Evolutionary conservation across 2,797 vertebrate species (phyloP), one percentile per base, ranked within the genome.

Genomic region (Esox lucius): DNA sequence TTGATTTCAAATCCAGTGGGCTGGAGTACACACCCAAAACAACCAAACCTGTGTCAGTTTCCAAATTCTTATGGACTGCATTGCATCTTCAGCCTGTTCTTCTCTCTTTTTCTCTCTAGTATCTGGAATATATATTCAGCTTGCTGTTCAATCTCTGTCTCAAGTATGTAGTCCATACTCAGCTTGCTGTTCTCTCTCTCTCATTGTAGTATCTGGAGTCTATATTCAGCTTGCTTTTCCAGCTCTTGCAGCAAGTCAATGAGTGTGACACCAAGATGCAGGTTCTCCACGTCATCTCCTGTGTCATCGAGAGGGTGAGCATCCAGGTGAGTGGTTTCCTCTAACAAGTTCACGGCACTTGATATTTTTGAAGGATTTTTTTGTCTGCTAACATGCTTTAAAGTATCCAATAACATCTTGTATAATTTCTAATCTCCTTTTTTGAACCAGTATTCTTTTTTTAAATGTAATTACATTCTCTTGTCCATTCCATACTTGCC

Each of bases 211-310:
- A 97, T 85, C 87, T 99, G 77, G 97, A 98, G 88, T 95, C 95
- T 46, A 95, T 97, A 91, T 99, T 99, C 75, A 93, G 94, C 6
- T 93, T 98, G 73, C 95, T 99, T 77, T 99, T 99, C 89, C 96
- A 97, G 79, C 85, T 99, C 61, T 89, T 99, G 82, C 98, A 98
- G 88, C 96, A 98, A 92, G 97, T 99, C 83, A 98, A 95, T 0
- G 95, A 98, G 17, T 99, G 97, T 59, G 97, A 99, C 88, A 97
- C 96, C 15, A 99, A 99, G 90, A 99, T 99, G 98, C 98, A 99
- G 72, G 95, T 99, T 81, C 95, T 99, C 82, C 96, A 98, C 5
- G 97, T 99, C 80, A 94, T 99, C 73, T 99, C 98, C 76, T 99
- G 97, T 71, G 96, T 99, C 85, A 98, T 99, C 28, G 97, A 99